phyloP scores from a whole-genome alignment of 1,140 invertebrate species.

The Xylocopa sonorina region DNA sequence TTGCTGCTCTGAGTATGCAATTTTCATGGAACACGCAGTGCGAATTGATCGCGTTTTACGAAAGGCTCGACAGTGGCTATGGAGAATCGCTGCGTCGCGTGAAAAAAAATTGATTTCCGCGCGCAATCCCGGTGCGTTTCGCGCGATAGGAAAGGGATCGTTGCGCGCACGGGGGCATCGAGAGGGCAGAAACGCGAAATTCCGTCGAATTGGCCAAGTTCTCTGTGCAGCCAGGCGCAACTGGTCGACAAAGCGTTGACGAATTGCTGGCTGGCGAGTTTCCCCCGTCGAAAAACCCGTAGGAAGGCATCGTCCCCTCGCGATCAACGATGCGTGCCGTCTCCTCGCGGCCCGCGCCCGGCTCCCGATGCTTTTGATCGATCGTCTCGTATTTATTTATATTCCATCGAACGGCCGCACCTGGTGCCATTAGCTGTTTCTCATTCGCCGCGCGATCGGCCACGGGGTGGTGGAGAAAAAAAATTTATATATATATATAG shows the following conservation, averaged over 20 bases:
- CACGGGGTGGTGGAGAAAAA: too few species aligned
- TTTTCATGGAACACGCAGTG: too few species aligned
- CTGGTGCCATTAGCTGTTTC: slow-evolving; percentile 68
- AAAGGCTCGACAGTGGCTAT: too few species aligned
- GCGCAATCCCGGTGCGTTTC: neutral
- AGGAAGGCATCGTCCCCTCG: slow-evolving; percentile 15
- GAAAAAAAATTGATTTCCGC: too few species aligned
- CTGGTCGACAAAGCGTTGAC: slow-evolving; percentile 51
- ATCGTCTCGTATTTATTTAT: slow-evolving; percentile 72
- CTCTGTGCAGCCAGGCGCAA: slow-evolving; percentile 14
- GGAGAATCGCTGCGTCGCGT: too few species aligned
- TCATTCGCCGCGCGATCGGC: slow-evolving; percentile 43
- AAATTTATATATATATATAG: too few species aligned
- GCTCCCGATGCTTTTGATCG: slow-evolving; percentile 67
- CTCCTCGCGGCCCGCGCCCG: slow-evolving; percentile 42
- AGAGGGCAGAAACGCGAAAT: neutral
- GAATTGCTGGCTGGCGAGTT: slow-evolving; percentile 28
- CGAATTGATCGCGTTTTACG: too few species aligned
- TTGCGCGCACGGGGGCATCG: neutral
- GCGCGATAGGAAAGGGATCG: neutral
- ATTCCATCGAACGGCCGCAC: slow-evolving; percentile 67
- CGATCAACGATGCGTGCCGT: slow-evolving; percentile 62
- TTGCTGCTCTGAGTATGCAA: too few species aligned
- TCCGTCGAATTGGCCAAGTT: slow-evolving; percentile 15
- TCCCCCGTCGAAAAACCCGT: neutral